A percentile compares a stretch with the other conserved stretches of the same genome.
Evolutionary conservation across 2,797 vertebrate species (phyloP).

Genomic region (Kryptolebias ocellatus): DNA sequence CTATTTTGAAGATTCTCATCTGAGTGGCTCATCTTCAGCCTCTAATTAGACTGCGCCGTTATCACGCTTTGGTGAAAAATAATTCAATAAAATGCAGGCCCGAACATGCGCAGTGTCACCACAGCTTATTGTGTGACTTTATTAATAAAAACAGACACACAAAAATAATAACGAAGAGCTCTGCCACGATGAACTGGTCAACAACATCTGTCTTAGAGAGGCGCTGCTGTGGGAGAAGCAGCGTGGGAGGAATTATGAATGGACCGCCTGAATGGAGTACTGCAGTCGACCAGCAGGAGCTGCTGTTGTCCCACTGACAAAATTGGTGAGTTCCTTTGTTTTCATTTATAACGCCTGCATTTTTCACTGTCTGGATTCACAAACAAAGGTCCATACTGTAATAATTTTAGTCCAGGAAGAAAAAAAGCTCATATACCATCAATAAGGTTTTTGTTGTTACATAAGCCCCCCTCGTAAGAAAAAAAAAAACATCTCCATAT

Average conservation of each 20-base stretch:
- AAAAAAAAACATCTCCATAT: neutral
- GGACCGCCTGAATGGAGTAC: conserved; percentile 51
- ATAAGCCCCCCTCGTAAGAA: neutral
- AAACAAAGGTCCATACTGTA: neutral
- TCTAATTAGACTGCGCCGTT: conserved; percentile 28
- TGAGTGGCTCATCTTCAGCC: conserved; percentile 39
- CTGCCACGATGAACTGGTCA: neutral
- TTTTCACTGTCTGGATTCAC: conserved; percentile 6
- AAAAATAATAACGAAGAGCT: conserved; percentile 12
- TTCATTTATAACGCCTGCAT: neutral
- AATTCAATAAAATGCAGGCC: conserved; percentile 23
- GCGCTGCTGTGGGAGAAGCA: conserved; percentile 13
- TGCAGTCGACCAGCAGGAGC: conserved; percentile 58
- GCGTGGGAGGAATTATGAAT: conserved; percentile 69
- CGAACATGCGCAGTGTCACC: conserved; percentile 10
- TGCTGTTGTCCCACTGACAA: conserved; percentile 53
- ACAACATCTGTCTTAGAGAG: conserved; percentile 15
- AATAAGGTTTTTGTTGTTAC: neutral
- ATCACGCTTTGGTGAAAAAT: conserved; percentile 16
- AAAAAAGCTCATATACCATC: neutral
- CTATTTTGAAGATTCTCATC: conserved; percentile 63
- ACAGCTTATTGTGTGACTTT: conserved; percentile 1
- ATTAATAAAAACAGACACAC: neutral
- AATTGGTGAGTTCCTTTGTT: conserved; percentile 56
- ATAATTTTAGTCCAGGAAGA: neutral